These are phyloP conservation scores for Tachysurus vachellii DNA, from an alignment of 2,113 vertebrate genomes.

Conservation along the genomic window DNA sequence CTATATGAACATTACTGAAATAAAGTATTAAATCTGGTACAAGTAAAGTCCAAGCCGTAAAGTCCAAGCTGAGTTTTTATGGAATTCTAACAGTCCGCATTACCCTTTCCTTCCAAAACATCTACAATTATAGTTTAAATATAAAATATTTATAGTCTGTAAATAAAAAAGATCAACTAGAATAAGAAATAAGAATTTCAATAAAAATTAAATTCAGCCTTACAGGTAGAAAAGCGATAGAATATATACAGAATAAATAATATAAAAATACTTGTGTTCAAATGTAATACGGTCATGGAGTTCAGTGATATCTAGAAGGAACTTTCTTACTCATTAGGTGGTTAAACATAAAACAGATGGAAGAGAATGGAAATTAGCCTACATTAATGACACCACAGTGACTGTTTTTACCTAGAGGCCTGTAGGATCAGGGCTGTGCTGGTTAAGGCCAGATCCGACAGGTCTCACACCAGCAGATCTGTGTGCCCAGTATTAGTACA, in stretches of 20 bases:
- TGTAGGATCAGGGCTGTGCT: neutral
- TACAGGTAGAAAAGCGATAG: too few species aligned
- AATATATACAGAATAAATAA: too few species aligned
- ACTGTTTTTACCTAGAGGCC: constrained; percentile 13
- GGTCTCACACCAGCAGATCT: constrained; percentile 23
- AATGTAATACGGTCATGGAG: neutral
- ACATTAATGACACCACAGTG: constrained; percentile 4
- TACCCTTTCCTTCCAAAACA: neutral
- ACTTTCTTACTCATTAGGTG: neutral
- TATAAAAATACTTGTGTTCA: neutral
- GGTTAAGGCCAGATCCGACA: constrained; percentile 14
- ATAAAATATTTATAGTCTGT: too few species aligned
- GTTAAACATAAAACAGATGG: constrained; percentile 1
- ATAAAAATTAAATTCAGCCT: too few species aligned
- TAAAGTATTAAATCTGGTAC: neutral
- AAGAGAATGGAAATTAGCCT: neutral
- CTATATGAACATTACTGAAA: neutral
- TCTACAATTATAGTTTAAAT: neutral
- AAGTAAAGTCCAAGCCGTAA: neutral
- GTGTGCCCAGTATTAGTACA: constrained; percentile 44
- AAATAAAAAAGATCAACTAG: too few species aligned
- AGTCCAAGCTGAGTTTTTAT: neutral
- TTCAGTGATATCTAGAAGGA: neutral
- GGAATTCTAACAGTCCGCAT: neutral
- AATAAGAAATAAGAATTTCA: too few species aligned